A percentile compares a stretch with the other conserved stretches of the same genome.
Conservation (phyloP, 2,797 vertebrate species). For the Stomatorhinus walkeri region DNA sequence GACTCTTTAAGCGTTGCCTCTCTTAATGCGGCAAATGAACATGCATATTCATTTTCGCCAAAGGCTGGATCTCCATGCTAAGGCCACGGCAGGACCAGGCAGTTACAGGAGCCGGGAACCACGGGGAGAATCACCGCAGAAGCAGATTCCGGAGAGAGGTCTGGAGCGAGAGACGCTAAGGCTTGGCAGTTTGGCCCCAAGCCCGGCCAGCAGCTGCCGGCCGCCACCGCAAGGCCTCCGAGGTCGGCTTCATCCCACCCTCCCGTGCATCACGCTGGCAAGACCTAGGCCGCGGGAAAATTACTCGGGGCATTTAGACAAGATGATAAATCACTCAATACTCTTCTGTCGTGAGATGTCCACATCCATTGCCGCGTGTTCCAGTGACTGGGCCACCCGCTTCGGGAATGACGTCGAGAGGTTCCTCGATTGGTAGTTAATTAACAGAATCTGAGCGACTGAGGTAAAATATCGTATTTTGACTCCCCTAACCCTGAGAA, state of each 20-base stretch:
- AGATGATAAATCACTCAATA: conserved; percentile 13
- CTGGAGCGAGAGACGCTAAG: conserved; percentile 23
- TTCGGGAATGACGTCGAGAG: conserved; percentile 50
- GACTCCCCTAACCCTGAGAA: neutral
- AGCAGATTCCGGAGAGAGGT: conserved; percentile 58
- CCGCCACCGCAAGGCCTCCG: conserved; percentile 44
- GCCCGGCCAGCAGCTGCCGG: conserved; percentile 35
- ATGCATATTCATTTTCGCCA: conserved; percentile 89
- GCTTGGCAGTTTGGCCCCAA: neutral
- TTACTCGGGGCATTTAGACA: neutral
- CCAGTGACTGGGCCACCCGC: conserved; percentile 43
- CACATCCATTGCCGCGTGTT: conserved; percentile 30
- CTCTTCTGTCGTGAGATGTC: conserved; percentile 7
- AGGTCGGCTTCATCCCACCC: conserved; percentile 51
- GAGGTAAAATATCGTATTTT: neutral
- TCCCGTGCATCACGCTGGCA: conserved; percentile 49
- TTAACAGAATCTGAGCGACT: conserved; percentile 32
- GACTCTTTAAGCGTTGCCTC: conserved; percentile 96
- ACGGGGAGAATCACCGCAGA: conserved; percentile 57
- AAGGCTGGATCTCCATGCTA: conserved; percentile 78
- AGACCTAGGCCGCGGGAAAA: conserved; percentile 24
- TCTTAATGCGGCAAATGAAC: conserved; percentile 95
- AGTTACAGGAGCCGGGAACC: conserved; percentile 77
- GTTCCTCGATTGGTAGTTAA: conserved; percentile 39
- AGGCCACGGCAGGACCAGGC: conserved; percentile 69